Conservation (phyloP, 2,113 vertebrate genomes). For the Hiodon alosoides region DNA sequence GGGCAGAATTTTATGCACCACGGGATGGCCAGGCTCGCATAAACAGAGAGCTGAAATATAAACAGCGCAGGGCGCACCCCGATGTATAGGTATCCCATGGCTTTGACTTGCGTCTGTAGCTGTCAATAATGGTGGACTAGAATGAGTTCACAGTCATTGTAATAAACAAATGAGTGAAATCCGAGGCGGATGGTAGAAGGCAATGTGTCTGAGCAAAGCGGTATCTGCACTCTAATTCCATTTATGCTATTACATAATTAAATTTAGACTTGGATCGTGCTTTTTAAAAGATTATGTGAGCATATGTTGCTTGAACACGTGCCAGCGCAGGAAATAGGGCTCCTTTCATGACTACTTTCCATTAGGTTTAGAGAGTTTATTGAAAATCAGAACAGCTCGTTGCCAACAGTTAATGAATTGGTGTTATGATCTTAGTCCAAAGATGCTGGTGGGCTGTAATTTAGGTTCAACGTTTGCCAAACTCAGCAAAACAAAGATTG, state of each 20-base stretch:
- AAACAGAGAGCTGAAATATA: neutral
- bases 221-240: constrained; percentile 85
- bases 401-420: constrained; percentile 74
- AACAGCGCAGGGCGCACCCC: neutral
- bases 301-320: constrained; percentile 88
- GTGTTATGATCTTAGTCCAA: constrained; percentile 68
- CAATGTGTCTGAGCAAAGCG: constrained; percentile 67
- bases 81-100: neutral
- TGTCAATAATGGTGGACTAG: constrained; percentile 28
- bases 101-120: constrained; percentile 1
- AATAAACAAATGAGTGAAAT: constrained; percentile 62
- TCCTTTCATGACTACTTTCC: constrained; percentile 65
- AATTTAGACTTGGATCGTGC: constrained; percentile 81
- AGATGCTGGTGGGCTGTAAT: constrained; percentile 57
- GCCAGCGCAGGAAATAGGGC: constrained; percentile 72
- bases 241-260: constrained; percentile 97
- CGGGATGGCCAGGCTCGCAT: neutral
- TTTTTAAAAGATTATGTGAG: constrained; percentile 96
- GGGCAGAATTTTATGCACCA: neutral
- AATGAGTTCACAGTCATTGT: constrained; percentile 48
- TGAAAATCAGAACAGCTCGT: constrained; percentile 62
- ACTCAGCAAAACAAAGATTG: constrained; percentile 49
- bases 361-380: constrained; percentile 67
- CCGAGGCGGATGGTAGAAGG: constrained; percentile 56
- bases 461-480: constrained; percentile 58